Base-by-base conservation (phyloP, 2,113 vertebrate genomes). In the Melierax canorus region DNA sequence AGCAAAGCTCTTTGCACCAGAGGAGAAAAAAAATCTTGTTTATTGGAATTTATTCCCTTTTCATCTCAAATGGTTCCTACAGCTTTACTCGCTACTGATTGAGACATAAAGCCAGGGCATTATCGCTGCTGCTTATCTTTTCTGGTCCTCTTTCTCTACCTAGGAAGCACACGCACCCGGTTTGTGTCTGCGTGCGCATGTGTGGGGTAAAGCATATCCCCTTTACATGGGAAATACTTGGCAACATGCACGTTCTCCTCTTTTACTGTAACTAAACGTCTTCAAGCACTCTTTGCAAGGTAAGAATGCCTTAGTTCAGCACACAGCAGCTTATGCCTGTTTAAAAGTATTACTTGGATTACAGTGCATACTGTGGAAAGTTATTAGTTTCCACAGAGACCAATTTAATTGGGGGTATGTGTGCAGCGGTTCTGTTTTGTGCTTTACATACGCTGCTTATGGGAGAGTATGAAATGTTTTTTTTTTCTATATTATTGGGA, bases 351-450 rank as follows among this genome's bases (percentile, higher is more conserved):
- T 82, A 75, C 95, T 94, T 93, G 95, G 76, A 96, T 97, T 97
- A 95, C 88, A 88, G 78, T 96, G 92, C 89, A 48, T 92, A 83
- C 92, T 90, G 90, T 94, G 83, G 94, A 96, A 94, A 94, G 84
- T 95, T 96, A 97, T 92, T 96, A 96, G 92, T 97, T 97, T 97
- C 96, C 94, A 92, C 85, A 92, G 95, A 96, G 95, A 97, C 94
- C 72, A 15, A 7, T 97, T 92, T 97, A 97, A 97, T 66, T 96
- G 91, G 73, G 64, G 82, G 76, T 85, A 78, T 90, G 85, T 91
- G 95, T 91, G 93, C 88, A 91, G 92, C 0, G 23, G 84, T 94
- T 97, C 90, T 93, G 63, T 80, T 85, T 69, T 80, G 73, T 87
- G 60, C 87, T 92, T 90, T 94, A 36, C 64, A 34, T 84, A 27